Conservation (phyloP, 2,888 invertebrate genomes). For the Periphyllus acericola region DNA sequence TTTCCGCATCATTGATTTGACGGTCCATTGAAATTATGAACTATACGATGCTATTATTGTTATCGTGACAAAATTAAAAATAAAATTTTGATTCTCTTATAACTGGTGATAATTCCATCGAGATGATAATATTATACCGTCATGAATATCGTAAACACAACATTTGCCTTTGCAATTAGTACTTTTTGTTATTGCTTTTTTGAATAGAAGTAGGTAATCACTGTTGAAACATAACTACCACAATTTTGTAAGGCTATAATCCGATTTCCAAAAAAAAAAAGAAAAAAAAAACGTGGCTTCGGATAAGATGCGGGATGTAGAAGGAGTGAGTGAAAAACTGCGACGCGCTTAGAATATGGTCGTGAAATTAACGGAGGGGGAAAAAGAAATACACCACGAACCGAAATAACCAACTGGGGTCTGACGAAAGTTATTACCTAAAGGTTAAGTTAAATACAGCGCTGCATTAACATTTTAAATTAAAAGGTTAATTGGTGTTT, state of each 20-base stretch:
- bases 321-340: constrained; percentile 1
- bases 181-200: not conserved
- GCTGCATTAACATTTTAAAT: constrained; percentile 59
- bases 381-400: constrained; percentile 21
- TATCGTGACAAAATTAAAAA: not conserved
- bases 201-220: constrained; percentile 6
- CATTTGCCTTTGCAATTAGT: not conserved
- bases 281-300: constrained; percentile 20
- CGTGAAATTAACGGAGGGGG: constrained; percentile 18
- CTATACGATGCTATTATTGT: not conserved
- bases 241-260: constrained; percentile 34
- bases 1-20: not conserved
- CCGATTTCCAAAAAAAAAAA: constrained; percentile 17
- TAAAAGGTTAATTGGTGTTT: constrained; percentile 62
- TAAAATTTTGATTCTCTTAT: too few relatives aligned
- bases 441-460: constrained; percentile 60
- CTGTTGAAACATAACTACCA: constrained; percentile 17
- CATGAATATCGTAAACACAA: not conserved
- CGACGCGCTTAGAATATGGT: constrained; percentile 38
- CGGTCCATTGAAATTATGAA: not conserved
- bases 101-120: not conserved
- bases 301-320: not conserved
- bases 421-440: constrained; percentile 50
- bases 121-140: not conserved
- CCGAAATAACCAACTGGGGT: constrained; percentile 27